A percentile compares a stretch with the other conserved stretches of the same genome.
Evolutionary conservation across 2,113 vertebrate species (phyloP).

Genomic region (Cochlearius cochlearius): DNA sequence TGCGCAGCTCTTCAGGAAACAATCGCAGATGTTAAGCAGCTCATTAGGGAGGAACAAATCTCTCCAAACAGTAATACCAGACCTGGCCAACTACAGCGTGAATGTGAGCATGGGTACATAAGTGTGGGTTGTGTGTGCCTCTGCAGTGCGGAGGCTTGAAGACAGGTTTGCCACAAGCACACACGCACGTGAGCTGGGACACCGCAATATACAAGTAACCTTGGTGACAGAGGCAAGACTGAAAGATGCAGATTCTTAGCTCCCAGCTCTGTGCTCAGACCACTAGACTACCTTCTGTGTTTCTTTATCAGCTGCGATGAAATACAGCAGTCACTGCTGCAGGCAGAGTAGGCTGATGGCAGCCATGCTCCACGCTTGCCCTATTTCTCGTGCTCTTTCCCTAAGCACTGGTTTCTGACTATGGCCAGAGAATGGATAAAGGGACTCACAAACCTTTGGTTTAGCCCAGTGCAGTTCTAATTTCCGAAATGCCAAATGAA

Average conservation of each 20-base stretch:
- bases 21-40: neutral
- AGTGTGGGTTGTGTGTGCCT: neutral
- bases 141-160: neutral
- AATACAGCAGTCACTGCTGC: neutral
- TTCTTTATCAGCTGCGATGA: neutral
- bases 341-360: neutral
- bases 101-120: rapidly evolving
- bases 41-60: neutral
- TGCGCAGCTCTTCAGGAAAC: neutral
- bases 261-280: constrained; percentile 7
- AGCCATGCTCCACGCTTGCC: neutral
- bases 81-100: neutral
- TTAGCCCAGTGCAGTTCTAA: neutral
- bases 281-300: neutral
- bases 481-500: constrained; percentile 1
- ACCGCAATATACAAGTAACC: constrained; percentile 14
- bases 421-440: neutral
- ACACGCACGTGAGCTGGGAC: neutral
- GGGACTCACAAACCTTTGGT: neutral
- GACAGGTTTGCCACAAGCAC: neutral
- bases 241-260: neutral
- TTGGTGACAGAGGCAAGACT: constrained; percentile 49
- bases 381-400: neutral
- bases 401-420: neutral
- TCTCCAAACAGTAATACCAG: neutral